Evolutionary conservation across 2,888 invertebrate species (phyloP), one percentile per base, ranked within the genome.

Genomic region (Plebejus melissa): DNA sequence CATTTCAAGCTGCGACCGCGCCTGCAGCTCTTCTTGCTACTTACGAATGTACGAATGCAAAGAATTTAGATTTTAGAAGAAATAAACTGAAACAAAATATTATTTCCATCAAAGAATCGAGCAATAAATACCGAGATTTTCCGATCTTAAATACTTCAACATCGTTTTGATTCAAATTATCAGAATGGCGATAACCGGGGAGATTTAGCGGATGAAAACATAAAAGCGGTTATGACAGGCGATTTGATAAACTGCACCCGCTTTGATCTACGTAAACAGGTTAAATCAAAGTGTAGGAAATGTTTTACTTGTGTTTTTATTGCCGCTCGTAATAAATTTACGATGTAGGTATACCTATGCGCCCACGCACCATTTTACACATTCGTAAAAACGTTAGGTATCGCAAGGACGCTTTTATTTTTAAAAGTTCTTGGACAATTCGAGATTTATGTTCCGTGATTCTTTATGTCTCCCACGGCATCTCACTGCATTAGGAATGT

Each of bases 231-330:
- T 82, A 83, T 82, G 87, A 88, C 85, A 83, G 83, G 46, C 85
- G 84, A 89, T 90, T 88, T 89, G 86, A 88, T 90, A 88, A 90
- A 89, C 86, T 84, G 84, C 83, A 81, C 81, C 78, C 54, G 83
- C 92, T 93, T 93, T 93, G 93, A 93, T 93, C 91, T 91, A 86
- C 86, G 87, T 89, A 90, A 90, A 91, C 90, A 88, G 88, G 86
- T 88, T 87, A 86, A 91, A 89, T 90, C 90, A 92, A 91, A 92
- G 90, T 88, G 89, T 91, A 89, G 89, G 90, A 91, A 90, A 90
- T 87, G 90, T 91, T 89, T 91, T 90, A 87, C 88, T 88, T 88
- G 88, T 89, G 88, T 90, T 93, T 93, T 93, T 93, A 93, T 91
- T 87, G 83, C 86, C 84, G 83, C 85, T 84, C 86, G 85, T 85